Base-by-base conservation (phyloP, 2,797 vertebrate species). In the Graptemys geographica region DNA sequence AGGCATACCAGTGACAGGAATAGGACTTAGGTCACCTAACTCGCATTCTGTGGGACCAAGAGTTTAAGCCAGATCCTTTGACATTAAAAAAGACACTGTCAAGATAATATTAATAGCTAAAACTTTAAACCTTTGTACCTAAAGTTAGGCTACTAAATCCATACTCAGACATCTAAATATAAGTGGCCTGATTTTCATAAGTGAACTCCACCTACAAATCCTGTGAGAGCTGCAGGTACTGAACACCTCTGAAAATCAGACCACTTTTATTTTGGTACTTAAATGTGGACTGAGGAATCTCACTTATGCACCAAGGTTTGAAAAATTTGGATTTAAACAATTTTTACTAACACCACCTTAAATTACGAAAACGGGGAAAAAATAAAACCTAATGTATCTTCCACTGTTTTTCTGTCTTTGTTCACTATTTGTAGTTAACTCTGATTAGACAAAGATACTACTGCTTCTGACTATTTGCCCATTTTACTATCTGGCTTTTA, bases 191-290 rank as follows among this genome's bases (percentile, higher is more conserved):
- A 2, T 74, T 81, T 83, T n/a, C 21, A 83, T 86, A 89, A 89
- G 81, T 2, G 23, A 11, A 78, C 79, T 33, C 6, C 3, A 88
- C 23, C 28, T 9, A 78, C 51, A 94, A 88, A 93, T 84, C 6
- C 8, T 33, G 25, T 13, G 9, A 72, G 47, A 90, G 52, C 9
- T 88, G 56, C 18, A 89, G 27, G 23, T 56, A 7, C 28, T 90
- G 85, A 92, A 86, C 18, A 41, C 9, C 49, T 65, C 47, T 91
- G n/a, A 84, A 96, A 95, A 91, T 53, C 7, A 69, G 49, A 4
- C 1, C 19, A 74, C 19, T 92, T 90, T 95, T 69, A 87, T 86
- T 90, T 83, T 85, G 37, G 56, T 41, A 90, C 5, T 15, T 79
- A 33, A 52, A 78, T 84, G 80, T n/a, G 56, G 33, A 55, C 1